Percentiles rank a stretch among this genome's conserved stretches.
phyloP scores from a whole-genome alignment of 1,140 invertebrate genomes.

The Augochlora pura region DNA sequence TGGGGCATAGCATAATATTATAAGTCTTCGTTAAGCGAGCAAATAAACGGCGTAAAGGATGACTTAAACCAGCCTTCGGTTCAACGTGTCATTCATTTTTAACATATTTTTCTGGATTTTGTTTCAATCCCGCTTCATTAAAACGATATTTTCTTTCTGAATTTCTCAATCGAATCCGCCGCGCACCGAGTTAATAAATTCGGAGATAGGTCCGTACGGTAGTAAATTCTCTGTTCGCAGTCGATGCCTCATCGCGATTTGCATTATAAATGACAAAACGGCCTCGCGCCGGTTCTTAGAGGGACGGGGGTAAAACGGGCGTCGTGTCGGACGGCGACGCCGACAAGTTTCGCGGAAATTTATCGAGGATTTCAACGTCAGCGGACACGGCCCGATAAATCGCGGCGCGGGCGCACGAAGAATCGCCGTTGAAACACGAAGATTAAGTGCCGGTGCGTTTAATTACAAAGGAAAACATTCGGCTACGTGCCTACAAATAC shows the following conservation, averaged over 20 bases:
- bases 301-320: neutral
- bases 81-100: too few relatives aligned
- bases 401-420: neutral
- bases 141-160: too few relatives aligned
- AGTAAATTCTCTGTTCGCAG: neutral
- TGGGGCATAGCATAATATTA: too few relatives aligned
- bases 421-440: neutral
- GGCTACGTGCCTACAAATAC: neutral
- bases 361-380: slow-evolving; percentile 1
- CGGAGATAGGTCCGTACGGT: too few relatives aligned
- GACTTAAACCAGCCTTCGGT: too few relatives aligned
- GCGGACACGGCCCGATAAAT: neutral
- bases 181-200: too few relatives aligned
- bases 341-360: neutral
- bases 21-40: too few relatives aligned
- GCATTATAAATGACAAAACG: neutral
- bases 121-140: too few relatives aligned
- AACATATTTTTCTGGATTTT: too few relatives aligned
- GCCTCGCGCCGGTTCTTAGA: neutral
- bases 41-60: too few relatives aligned
- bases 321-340: too few relatives aligned
- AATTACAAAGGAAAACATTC: neutral
- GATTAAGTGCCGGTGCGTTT: neutral
- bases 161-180: too few relatives aligned
- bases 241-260: neutral